Evolutionary conservation across 2,797 vertebrate species (phyloP).

Genomic region (Scyliorhinus canicula): DNA sequence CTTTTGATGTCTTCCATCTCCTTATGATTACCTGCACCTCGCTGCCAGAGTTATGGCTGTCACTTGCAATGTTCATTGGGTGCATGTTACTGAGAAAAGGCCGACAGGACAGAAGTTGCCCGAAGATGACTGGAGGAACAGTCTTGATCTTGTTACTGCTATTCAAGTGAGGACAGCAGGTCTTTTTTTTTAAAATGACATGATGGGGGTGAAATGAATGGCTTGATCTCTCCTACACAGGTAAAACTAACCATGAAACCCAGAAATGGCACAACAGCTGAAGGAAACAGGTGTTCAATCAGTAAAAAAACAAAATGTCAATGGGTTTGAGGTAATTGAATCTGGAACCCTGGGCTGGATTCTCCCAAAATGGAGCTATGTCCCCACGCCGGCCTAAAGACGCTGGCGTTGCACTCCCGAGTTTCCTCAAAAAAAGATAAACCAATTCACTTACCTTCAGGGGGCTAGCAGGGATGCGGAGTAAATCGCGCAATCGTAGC

Average conservation of each 20-base stretch:
- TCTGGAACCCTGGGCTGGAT: too few relatives aligned
- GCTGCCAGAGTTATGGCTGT: neutral
- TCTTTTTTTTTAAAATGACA: neutral
- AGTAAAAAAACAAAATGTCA: neutral
- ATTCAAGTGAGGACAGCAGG: neutral
- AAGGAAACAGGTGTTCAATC: neutral
- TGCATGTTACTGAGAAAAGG: neutral
- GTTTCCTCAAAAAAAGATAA: too few relatives aligned
- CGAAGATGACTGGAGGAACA: neutral
- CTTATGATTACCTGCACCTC: neutral
- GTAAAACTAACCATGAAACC: neutral
- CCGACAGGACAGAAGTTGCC: neutral
- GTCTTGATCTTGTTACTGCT: neutral
- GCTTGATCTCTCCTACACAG: neutral
- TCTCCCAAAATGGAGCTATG: too few relatives aligned
- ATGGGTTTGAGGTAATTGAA: neutral
- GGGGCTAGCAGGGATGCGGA: too few relatives aligned
- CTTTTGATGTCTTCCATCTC: neutral
- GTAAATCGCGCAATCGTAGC: too few relatives aligned
- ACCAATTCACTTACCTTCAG: too few relatives aligned
- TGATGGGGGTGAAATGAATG: neutral
- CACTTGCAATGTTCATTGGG: neutral
- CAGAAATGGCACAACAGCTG: neutral
- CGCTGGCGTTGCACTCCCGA: too few relatives aligned
- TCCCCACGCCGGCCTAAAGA: too few relatives aligned